These are phyloP conservation scores for Micromys minutus DNA, from an alignment of 2,113 vertebrate genomes.

Conservation along the genomic window DNA sequence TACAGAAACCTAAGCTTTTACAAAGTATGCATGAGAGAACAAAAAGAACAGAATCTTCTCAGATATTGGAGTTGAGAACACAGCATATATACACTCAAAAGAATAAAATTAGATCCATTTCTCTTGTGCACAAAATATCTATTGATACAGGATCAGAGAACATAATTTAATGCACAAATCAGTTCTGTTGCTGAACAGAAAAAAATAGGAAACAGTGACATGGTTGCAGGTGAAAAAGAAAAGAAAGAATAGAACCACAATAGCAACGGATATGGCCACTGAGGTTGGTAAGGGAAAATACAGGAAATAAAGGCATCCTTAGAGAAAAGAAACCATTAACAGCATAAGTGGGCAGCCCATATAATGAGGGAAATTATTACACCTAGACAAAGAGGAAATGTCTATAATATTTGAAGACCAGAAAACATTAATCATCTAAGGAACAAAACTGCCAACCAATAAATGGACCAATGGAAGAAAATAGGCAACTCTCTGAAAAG, in stretches of 20 bases:
- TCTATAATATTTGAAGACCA: not conserved
- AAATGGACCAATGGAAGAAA: not conserved
- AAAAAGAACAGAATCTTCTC: not conserved
- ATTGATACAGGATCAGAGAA: not conserved
- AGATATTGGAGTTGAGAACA: not conserved
- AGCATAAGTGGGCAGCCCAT: not conserved
- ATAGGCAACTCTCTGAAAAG: not conserved
- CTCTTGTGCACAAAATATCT: not conserved
- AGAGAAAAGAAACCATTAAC: not conserved
- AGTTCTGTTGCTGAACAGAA: accelerated
- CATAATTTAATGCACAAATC: not conserved
- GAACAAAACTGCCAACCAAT: not conserved
- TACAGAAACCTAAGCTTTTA: not conserved
- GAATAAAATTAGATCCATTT: not conserved
- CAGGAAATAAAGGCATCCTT: not conserved
- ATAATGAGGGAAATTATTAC: not conserved
- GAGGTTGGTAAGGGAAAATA: not conserved
- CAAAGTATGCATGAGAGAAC: not conserved
- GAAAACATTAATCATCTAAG: not conserved
- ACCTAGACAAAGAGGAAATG: not conserved
- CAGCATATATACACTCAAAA: no score
- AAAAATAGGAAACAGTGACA: not conserved
- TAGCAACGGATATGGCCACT: not conserved
- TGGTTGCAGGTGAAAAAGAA: not conserved
- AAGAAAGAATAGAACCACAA: not conserved